Evolutionary conservation across 2,113 vertebrate genomes (phyloP), one percentile per base, ranked within the genome.

Genomic region (Oryzias melastigma): DNA sequence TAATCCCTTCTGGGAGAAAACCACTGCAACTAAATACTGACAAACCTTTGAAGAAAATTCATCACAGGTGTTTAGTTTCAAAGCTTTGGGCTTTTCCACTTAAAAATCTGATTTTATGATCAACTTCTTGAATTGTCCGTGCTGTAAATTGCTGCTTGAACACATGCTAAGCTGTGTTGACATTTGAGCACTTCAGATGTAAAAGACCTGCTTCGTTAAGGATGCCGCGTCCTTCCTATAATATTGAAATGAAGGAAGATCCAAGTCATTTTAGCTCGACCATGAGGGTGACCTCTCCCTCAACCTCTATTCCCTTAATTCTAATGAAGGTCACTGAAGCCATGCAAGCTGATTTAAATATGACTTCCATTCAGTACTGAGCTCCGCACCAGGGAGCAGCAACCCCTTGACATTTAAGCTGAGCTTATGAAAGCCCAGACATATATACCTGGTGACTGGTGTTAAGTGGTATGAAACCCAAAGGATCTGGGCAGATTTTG

Each of bases 381-480:
- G 62, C 29, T 48, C 41, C 46, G 48, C 85, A 75, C 73, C 65
- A 50, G 82, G 71, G 84, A 81, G 57, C 58, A 46, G n/a, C 63
- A 66, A 55, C 78, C 86, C 69, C 66, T 48, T 84, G 78, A 85
- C 79, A 85, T 87, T 85, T 82, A 76, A 84, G 62, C 42, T 17
- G 40, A 68, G 20, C 52, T 83, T 86, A 87, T 85, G 74, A 84
- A 85, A 81, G 77, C 76, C 65, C 29, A 73, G 80, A 88, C 84
- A 86, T 72, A 81, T 80, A 90, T 80, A 78, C 68, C 78, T 69
- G 77, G 84, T 84, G 87, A 87, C 85, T 84, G 75, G 80, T 87
- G 88, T 88, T 87, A 90, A 90, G 86, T 85, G 78, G 75, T 76
- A 61, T 75, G 85, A 83, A 85, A 76, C 88, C 86, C 88, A 84